phyloP scores from a whole-genome alignment of 2,113 vertebrate species.

The Xenopus borealis region DNA sequence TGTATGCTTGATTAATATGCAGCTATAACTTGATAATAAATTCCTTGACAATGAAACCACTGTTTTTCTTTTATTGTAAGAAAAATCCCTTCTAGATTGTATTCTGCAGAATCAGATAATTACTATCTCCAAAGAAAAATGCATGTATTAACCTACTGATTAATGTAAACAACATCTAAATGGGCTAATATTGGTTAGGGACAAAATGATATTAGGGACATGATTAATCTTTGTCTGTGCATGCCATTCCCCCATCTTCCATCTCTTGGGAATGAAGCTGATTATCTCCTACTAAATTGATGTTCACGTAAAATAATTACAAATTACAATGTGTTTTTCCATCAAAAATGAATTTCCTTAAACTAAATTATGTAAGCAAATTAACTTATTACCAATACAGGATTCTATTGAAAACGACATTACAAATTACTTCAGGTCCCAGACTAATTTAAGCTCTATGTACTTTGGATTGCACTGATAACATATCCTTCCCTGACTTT shows the following conservation, averaged over 20 bases:
- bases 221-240: conserved; percentile 37
- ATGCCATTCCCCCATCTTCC: conserved; percentile 17
- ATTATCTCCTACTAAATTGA: conserved; percentile 44
- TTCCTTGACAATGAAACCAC: too few relatives aligned
- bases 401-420: conserved; percentile 14
- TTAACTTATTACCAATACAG: conserved; percentile 39
- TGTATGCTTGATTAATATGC: too few relatives aligned
- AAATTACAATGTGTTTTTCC: conserved; percentile 43
- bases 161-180: conserved; percentile 46
- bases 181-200: conserved; percentile 43
- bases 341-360: conserved; percentile 39
- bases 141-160: conserved; percentile 33
- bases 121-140: background rate
- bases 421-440: background rate
- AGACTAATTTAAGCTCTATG: background rate
- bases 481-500: too few relatives aligned
- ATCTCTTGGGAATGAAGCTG: conserved; percentile 35
- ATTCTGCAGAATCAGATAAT: too few relatives aligned
- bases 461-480: too few relatives aligned
- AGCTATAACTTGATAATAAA: too few relatives aligned
- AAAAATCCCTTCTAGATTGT: too few relatives aligned
- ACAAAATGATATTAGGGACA: conserved; percentile 39
- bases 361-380: conserved; percentile 41
- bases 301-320: conserved; percentile 40
- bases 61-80: too few relatives aligned